Conservation (phyloP, 2,113 vertebrate genomes). For the Elgaria multicarinata region DNA sequence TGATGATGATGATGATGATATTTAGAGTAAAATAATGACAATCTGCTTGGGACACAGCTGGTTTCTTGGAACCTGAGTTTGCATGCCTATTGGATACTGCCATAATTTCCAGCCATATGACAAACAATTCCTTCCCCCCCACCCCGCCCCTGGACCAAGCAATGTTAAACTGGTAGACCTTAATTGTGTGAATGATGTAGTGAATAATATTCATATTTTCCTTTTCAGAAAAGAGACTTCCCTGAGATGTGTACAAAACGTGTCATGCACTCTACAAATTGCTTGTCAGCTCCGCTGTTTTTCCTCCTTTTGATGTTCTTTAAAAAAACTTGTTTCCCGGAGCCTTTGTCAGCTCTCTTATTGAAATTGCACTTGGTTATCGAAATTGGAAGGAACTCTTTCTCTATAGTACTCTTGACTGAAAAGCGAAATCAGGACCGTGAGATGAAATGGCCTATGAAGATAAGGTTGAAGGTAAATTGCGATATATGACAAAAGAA, state of each 20-base stretch:
- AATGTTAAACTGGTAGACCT: constrained; percentile 8
- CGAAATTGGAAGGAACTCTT: constrained; percentile 17
- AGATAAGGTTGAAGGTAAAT: constrained; percentile 50
- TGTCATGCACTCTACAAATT: constrained; percentile 19
- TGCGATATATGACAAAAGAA: constrained; percentile 48
- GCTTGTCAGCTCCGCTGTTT: constrained; percentile 23
- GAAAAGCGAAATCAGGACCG: constrained; percentile 52
- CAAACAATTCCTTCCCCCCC: accelerated
- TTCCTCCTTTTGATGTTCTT: constrained; percentile 44
- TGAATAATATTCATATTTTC: not conserved
- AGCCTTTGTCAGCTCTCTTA: constrained; percentile 41
- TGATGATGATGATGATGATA: no score
- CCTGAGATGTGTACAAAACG: not conserved
- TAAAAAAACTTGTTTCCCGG: not conserved
- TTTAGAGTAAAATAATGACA: not conserved
- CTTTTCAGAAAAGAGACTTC: constrained; percentile 4
- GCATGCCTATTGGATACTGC: no score
- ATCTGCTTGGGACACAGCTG: not conserved
- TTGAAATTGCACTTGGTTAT: constrained; percentile 32
- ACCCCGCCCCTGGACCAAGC: not conserved
- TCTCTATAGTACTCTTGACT: constrained; percentile 26
- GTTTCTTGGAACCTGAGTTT: not conserved
- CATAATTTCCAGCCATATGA: not conserved
- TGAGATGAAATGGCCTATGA: constrained; percentile 37
- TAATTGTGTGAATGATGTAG: not conserved